Evolutionary conservation across 1,140 invertebrate species (phyloP), one percentile per base, ranked within the genome.

Genomic region (Cyclargus thomasi): DNA sequence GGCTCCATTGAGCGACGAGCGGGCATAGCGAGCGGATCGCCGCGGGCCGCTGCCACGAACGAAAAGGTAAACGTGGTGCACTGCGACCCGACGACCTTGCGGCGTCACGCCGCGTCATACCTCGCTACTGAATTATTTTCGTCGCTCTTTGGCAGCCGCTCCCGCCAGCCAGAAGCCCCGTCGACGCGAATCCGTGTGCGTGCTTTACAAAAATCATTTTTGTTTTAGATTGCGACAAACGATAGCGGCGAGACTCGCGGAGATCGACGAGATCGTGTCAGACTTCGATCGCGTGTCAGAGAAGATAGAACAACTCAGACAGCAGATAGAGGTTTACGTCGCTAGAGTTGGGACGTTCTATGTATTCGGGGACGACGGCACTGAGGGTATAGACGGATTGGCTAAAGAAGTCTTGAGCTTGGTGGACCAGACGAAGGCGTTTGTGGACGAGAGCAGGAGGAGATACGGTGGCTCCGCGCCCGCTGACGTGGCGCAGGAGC

Each of bases 401-500:
- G 47, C 79, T 92, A 76, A 76, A 8, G 85, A 92, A 75, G 92
- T 86, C 85, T 93, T 77, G 79, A 92, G 74, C 81, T 91, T 93
- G 66, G 91, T 94, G 36, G 91, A 92, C 57, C 88, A 91, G 64
- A 92, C 93, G 10, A 94, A 94, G 75, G 91, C 90, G 64, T 92
- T 96, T 73, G 92, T 94, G 14, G 91, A 91, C 55, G 91, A 92
- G 73, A 94, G 94, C 65, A 93, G 94, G 78, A 92, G 93, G 74
- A 91, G 93, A 62, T 97, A 96, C 89, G 90, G 90, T 76, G 93
- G 92, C 74, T 93, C 93, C 77, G 91, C 94, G 63, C 95, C 96
- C 47, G 94, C 93, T 67, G 95, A 96, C 91, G 91, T 96, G 63
- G 92, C 92, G 70, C 95, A 96, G 83, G 93, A 95, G 86, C 87